Conservation (phyloP, 2,113 vertebrate species). For the Eupsittula cactorum region DNA sequence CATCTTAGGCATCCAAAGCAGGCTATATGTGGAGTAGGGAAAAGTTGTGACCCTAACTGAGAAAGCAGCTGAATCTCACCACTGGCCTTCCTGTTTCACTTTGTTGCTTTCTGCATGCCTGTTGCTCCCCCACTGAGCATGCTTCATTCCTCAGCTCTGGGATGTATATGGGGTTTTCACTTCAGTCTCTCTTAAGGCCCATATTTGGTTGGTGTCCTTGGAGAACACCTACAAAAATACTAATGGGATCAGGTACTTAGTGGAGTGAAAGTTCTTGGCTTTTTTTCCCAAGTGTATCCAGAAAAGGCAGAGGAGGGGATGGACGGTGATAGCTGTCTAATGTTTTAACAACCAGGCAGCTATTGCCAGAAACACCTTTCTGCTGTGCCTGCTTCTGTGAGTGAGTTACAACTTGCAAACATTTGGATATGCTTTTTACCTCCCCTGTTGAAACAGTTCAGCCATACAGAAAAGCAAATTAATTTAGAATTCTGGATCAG, state of each 20-base stretch:
- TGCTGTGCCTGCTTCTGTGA: not conserved
- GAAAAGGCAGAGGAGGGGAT: not conserved
- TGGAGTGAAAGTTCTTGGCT: not conserved
- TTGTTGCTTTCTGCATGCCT: not conserved
- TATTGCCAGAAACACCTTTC: not conserved
- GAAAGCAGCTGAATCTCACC: not conserved
- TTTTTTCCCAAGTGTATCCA: not conserved
- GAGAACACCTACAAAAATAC: not conserved
- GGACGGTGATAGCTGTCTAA: not conserved
- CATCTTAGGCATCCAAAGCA: not conserved
- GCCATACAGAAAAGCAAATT: not conserved
- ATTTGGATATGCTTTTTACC: not conserved
- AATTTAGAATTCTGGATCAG: not conserved
- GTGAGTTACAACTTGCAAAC: not conserved
- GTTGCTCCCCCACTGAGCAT: not conserved
- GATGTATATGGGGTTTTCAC: rapidly evolving
- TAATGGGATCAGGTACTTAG: not conserved
- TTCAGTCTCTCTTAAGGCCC: rapidly evolving
- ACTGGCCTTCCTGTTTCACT: not conserved
- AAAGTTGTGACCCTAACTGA: not conserved
- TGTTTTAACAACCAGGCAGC: not conserved
- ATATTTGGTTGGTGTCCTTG: not conserved
- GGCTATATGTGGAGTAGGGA: not conserved
- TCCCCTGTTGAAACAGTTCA: not conserved
- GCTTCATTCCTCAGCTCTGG: not conserved